A percentile compares a stretch with the other conserved stretches of the same genome.
Conservation (phyloP, 2,888 invertebrate species). For the Cynaeus angustus region DNA sequence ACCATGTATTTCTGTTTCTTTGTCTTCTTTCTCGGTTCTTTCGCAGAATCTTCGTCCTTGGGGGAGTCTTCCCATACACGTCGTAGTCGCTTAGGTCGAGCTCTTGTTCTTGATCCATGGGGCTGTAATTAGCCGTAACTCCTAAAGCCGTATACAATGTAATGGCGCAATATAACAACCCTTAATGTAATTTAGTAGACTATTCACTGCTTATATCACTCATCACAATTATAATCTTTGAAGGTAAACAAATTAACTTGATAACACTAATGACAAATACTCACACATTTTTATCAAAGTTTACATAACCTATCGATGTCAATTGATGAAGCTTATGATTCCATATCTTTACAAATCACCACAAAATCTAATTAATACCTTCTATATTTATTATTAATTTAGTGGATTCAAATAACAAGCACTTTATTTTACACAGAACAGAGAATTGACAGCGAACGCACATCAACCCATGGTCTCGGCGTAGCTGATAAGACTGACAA, state of each 20-base stretch:
- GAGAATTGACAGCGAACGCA: constrained; percentile 1
- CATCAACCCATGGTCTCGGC: constrained; percentile 1
- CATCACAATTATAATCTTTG: constrained; percentile 49
- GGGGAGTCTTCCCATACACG: constrained; percentile 85
- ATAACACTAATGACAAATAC: constrained; percentile 49
- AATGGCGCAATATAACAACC: constrained; percentile 45
- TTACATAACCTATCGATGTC: constrained; percentile 48
- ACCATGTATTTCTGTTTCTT: constrained; percentile 66
- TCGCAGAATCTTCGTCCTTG: constrained; percentile 79
- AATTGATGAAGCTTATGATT: constrained; percentile 17
- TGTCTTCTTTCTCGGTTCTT: constrained; percentile 73
- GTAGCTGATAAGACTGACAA: neutral
- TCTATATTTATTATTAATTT: neutral
- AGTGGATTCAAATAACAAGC: neutral
- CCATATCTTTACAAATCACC: constrained; percentile 12
- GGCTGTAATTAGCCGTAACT: constrained; percentile 40
- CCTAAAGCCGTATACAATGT: neutral
- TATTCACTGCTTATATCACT: constrained; percentile 22
- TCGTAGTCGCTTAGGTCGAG: constrained; percentile 73
- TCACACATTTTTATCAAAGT: constrained; percentile 52
- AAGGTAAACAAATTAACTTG: constrained; percentile 51
- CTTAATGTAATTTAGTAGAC: constrained; percentile 28
- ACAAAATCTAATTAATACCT: constrained; percentile 8
- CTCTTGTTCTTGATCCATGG: constrained; percentile 57
- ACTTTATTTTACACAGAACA: neutral